phyloP scores from a whole-genome alignment of 23 tunicate species.

The Ciona savignyi region DNA sequence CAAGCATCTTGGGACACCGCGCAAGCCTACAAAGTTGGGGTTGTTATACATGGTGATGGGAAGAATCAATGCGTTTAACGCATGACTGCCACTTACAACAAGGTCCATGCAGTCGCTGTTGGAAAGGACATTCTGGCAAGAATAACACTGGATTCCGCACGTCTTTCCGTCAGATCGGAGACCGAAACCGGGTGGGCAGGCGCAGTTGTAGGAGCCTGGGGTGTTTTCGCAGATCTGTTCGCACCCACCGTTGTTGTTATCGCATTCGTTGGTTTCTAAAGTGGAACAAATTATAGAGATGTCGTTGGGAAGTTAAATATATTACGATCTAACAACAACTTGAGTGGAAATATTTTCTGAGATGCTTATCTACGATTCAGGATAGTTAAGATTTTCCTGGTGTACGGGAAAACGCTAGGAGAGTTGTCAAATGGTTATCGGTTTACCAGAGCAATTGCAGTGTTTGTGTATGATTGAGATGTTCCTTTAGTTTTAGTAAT shows the following conservation, averaged over 20 bases:
- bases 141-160: slow-evolving; percentile 79
- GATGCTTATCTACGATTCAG: too few relatives aligned
- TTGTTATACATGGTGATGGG: not conserved
- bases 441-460: too few relatives aligned
- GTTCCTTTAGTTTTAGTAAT: too few relatives aligned
- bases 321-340: too few relatives aligned
- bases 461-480: too few relatives aligned
- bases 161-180: slow-evolving; percentile 75
- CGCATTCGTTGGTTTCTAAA: slow-evolving; percentile 90
- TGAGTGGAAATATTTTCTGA: too few relatives aligned
- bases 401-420: too few relatives aligned
- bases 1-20: slow-evolving; percentile 63
- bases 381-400: too few relatives aligned
- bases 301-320: too few relatives aligned
- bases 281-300: too few relatives aligned
- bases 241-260: slow-evolving; percentile 85
- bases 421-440: too few relatives aligned
- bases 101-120: slow-evolving; percentile 52
- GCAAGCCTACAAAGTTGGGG: slow-evolving; percentile 69
- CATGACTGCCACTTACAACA: slow-evolving; percentile 30
- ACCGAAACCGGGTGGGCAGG: slow-evolving; percentile 52
- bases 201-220: slow-evolving; percentile 66
- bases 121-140: slow-evolving; percentile 58
- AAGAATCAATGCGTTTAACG: not conserved
- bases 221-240: slow-evolving; percentile 80